Percentiles rank a stretch among this genome's conserved stretches.
Conservation (phyloP, 2,113 vertebrate species). For the Takifugu bimaculatus region DNA sequence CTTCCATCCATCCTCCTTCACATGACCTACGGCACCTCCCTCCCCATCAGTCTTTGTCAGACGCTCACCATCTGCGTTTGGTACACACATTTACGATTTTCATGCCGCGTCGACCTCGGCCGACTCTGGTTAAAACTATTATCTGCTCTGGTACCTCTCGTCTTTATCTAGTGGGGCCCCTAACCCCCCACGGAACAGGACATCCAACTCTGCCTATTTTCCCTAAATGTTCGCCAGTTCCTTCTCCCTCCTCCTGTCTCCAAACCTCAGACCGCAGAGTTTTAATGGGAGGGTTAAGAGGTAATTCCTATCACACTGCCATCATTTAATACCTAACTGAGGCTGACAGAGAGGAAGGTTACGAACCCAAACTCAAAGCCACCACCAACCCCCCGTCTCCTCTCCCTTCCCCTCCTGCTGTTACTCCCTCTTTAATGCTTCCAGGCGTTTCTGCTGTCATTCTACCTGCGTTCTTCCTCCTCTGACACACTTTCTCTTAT, state of each 20-base stretch:
- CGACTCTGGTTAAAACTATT: slow-evolving; percentile 25
- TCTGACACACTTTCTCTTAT: not conserved
- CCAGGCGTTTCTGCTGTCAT: slow-evolving; percentile 1
- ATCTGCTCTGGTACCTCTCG: slow-evolving; percentile 40
- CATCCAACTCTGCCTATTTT: slow-evolving; percentile 36
- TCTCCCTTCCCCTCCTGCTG: slow-evolving; percentile 35
- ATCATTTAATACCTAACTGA: slow-evolving; percentile 70
- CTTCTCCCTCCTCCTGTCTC: slow-evolving; percentile 47
- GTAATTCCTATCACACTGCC: slow-evolving; percentile 74
- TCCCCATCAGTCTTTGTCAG: slow-evolving; percentile 32
- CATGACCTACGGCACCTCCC: slow-evolving; percentile 29
- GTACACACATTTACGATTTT: slow-evolving; percentile 22
- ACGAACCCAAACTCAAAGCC: slow-evolving; percentile 68
- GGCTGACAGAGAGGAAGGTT: slow-evolving; percentile 68
- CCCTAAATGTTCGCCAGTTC: slow-evolving; percentile 53
- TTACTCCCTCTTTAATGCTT: slow-evolving; percentile 16
- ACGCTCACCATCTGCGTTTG: slow-evolving; percentile 7
- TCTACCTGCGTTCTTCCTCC: slow-evolving; percentile 5
- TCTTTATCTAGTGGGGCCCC: slow-evolving; percentile 9
- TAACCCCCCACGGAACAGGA: too few species aligned
- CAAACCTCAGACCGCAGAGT: slow-evolving; percentile 70
- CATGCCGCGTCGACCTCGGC: not conserved
- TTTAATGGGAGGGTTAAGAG: slow-evolving; percentile 71
- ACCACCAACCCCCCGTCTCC: slow-evolving; percentile 51
- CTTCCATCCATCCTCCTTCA: slow-evolving; percentile 17